Conservation (phyloP, 2,888 invertebrate genomes). For the Rapana venosa region DNA sequence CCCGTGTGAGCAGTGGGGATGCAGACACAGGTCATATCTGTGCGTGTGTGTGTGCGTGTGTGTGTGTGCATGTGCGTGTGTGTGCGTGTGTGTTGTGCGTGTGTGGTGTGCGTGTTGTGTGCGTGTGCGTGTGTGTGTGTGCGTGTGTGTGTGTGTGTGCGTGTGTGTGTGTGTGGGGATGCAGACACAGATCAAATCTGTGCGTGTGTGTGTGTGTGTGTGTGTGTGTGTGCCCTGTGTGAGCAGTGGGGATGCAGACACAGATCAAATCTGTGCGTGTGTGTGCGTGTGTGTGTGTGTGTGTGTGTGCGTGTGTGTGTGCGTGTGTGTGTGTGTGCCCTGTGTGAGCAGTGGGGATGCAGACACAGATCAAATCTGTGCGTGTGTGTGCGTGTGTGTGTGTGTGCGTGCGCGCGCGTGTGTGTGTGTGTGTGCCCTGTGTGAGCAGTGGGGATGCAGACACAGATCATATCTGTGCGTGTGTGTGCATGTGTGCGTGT, state of each 20-base stretch:
- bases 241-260: neutral
- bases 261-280: neutral
- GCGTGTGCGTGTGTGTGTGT: neutral
- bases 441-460: too few relatives aligned
- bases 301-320: conserved; percentile 5
- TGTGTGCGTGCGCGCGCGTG: neutral
- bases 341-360: too few relatives aligned
- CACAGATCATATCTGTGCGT: too few relatives aligned
- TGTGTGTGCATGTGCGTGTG: neutral
- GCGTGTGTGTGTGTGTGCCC: neutral
- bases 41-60: neutral
- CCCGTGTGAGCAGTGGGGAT: too few relatives aligned
- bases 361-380: neutral
- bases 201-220: conserved; percentile 15
- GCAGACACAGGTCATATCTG: too few relatives aligned
- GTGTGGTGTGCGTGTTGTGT: neutral
- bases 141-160: conserved; percentile 1
- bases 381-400: neutral
- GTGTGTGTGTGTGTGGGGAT: neutral
- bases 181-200: neutral
- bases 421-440: neutral
- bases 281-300: neutral
- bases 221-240: neutral
- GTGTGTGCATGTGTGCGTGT: too few relatives aligned
- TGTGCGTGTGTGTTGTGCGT: too few relatives aligned